These are phyloP conservation scores for Arothron firmamentum DNA, from an alignment of 2,113 vertebrate genomes.

Conservation along the genomic window DNA sequence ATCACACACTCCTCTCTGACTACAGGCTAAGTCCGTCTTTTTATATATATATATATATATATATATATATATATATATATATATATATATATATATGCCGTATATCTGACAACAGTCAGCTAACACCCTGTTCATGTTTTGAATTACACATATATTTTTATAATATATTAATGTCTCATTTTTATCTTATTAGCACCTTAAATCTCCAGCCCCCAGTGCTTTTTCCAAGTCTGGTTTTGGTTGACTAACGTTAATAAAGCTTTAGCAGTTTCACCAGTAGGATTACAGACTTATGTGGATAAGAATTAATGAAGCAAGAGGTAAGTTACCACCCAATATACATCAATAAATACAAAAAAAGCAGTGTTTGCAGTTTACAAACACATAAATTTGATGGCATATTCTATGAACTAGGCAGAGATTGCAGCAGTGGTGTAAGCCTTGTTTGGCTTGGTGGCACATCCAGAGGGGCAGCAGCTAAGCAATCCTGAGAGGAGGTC, in stretches of 20 bases:
- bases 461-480: constrained; percentile 35
- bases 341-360: no score
- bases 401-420: constrained; percentile 10
- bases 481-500: constrained; percentile 25
- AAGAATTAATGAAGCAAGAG: neutral
- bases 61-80: no score
- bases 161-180: neutral
- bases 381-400: constrained; percentile 6
- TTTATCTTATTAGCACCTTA: neutral
- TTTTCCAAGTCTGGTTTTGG: neutral
- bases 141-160: neutral
- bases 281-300: neutral
- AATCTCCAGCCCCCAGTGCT: neutral
- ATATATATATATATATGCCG: no score
- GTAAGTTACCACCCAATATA: neutral
- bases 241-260: neutral
- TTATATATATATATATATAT: no score
- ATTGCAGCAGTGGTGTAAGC: constrained; percentile 14
- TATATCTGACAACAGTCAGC: no score
- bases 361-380: constrained; percentile 25
- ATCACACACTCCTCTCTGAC: constrained; percentile 2
- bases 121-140: no score
- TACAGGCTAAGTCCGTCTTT: no score
- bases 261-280: neutral
- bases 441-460: constrained; percentile 22